These are phyloP conservation scores for Hystrix brachyura DNA, from an alignment of 2,113 vertebrate genomes.

Conservation along the genomic window DNA sequence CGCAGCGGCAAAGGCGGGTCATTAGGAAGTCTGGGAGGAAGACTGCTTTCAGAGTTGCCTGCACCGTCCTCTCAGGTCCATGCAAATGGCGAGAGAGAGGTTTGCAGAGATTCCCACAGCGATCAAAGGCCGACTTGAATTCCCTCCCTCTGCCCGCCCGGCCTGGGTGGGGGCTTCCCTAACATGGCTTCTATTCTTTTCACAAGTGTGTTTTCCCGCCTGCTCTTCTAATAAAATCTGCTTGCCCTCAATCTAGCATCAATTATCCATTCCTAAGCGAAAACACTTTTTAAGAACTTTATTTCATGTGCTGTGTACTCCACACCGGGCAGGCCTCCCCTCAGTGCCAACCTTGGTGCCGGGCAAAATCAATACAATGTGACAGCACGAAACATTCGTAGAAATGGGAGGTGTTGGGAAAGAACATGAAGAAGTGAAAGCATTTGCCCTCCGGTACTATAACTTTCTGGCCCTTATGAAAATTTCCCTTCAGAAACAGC, in stretches of 20 bases:
- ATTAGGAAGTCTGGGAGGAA: conserved; percentile 55
- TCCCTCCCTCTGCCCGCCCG: not conserved
- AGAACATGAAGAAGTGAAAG: not conserved
- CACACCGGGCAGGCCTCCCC: not conserved
- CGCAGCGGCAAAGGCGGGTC: not conserved
- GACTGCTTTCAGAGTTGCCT: not conserved
- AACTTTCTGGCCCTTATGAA: not conserved
- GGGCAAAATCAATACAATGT: not conserved
- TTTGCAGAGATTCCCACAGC: conserved; percentile 60
- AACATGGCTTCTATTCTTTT: not conserved
- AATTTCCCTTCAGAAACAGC: not conserved
- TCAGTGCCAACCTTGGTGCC: not conserved
- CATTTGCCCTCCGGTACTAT: not conserved
- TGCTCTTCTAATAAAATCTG: not conserved
- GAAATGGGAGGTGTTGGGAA: not conserved
- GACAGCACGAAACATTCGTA: not conserved
- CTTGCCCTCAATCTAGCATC: not conserved
- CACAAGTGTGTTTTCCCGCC: not conserved
- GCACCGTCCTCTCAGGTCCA: conserved; percentile 66
- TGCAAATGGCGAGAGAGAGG: not conserved
- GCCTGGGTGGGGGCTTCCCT: not conserved
- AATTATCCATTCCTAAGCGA: not conserved
- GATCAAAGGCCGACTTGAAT: conserved; percentile 36
- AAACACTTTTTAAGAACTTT: not conserved
- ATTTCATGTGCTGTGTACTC: not conserved